Conservation (phyloP, 2,113 vertebrate species). For the Dasyurus viverrinus region DNA sequence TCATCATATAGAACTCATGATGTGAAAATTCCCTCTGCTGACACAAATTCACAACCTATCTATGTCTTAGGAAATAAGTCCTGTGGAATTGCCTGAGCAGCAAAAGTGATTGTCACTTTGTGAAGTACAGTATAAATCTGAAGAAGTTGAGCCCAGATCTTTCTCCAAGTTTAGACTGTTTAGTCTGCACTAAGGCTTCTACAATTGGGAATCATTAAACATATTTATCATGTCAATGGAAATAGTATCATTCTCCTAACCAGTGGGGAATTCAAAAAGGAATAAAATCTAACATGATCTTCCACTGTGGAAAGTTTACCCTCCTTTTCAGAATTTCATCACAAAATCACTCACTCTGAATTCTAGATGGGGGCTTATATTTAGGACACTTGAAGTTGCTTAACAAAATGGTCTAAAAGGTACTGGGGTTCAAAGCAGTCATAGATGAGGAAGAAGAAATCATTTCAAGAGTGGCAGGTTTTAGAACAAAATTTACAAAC, state of each 20-base stretch:
- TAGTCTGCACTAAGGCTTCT: neutral
- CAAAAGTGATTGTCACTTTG: neutral
- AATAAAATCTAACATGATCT: neutral
- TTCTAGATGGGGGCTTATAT: neutral
- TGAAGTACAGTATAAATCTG: neutral
- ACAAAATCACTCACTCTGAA: neutral
- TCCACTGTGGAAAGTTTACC: neutral
- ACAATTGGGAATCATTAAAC: neutral
- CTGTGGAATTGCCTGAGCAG: neutral
- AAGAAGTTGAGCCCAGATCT: neutral
- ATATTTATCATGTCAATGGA: neutral
- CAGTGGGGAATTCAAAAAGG: neutral
- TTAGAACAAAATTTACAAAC: neutral
- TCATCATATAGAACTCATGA: neutral
- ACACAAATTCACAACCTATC: neutral
- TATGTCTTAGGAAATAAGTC: neutral
- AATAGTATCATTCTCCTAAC: slow-evolving; percentile 13
- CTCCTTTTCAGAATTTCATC: slow-evolving; percentile 1
- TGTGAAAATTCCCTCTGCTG: neutral
- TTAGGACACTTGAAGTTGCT: slow-evolving; percentile 15
- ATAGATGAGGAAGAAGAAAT: neutral
- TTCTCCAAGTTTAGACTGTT: neutral
- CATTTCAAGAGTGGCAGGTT: neutral
- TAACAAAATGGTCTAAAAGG: neutral
- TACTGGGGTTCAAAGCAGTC: neutral